Evolutionary conservation across 2,888 invertebrate species (phyloP), one percentile per base, ranked within the genome.

Genomic region (Dastarcus helophoroides): DNA sequence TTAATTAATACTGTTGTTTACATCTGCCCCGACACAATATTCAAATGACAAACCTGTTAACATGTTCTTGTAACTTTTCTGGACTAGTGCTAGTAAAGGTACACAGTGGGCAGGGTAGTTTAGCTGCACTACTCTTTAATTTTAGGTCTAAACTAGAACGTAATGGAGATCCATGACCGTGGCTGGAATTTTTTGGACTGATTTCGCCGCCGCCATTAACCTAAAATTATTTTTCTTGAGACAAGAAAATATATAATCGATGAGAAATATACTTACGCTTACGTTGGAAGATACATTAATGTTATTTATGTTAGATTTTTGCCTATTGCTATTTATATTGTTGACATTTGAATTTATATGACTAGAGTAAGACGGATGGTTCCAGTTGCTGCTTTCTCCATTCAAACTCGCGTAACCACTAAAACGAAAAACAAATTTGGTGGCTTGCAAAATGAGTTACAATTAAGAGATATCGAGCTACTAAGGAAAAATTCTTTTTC

Each of bases 11-110:
- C n/a, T n/a, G n/a, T n/a, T n/a, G n/a, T n/a, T n/a, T n/a, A n/a
- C n/a, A n/a, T n/a, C n/a, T n/a, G n/a, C n/a, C n/a, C n/a, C n/a
- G n/a, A n/a, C n/a, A n/a, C n/a, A n/a, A n/a, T n/a, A n/a, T n/a
- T n/a, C n/a, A n/a, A n/a, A n/a, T n/a, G n/a, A n/a, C n/a, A n/a
- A n/a, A 61, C 61, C 61, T 56, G 58, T 86, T 85, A 53, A 85
- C 79, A 58, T 86, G 86, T 56, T 84, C 83, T 53, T 85, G 82
- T 40, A 85, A 63, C 48, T 76, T 73, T 37, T 70, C 64, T 1
- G 82, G 79, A 60, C 77, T 79, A 54, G 74, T 71, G 51, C 80
- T 80, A 36, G 69, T 75, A 51, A 79, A 81, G 47, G 76, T 76
- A 60, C 85, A 85, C 58, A 85, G 68, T 25, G 82, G 78, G 58